A percentile compares a stretch with the other conserved stretches of the same genome.
These are phyloP conservation scores for Andrena minutula DNA, from an alignment of 2,888 invertebrate species.

Conservation along the genomic window DNA sequence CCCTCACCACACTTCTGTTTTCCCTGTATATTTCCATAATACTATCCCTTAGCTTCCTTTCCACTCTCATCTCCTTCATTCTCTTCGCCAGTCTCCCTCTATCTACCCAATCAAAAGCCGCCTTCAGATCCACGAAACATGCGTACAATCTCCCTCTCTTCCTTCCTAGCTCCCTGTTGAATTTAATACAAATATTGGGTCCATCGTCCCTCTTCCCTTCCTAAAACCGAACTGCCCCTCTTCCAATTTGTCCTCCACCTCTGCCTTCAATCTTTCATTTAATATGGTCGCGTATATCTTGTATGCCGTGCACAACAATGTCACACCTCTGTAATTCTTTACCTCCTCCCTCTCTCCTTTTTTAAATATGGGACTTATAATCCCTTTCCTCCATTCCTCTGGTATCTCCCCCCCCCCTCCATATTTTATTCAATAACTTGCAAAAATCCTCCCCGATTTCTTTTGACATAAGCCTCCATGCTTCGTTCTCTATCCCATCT, in stretches of 20 bases:
- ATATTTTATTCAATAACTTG: neutral
- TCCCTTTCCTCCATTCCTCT: neutral
- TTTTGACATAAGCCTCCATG: no score
- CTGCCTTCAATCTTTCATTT: neutral
- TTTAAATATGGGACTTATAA: neutral
- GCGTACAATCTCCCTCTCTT: neutral
- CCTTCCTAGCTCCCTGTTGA: no score
- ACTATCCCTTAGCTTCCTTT: neutral
- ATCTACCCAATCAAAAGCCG: neutral
- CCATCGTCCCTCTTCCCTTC: no score
- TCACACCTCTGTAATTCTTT: neutral
- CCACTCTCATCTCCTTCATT: neutral
- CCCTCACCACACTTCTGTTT: neutral
- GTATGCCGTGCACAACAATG: neutral
- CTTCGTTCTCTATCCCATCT: no score
- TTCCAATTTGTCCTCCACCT: neutral
- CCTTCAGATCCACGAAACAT: neutral
- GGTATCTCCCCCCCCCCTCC: neutral
- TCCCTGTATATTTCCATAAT: neutral
- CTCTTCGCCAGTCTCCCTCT: neutral
- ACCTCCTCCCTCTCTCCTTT: neutral
- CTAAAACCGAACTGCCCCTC: no score
- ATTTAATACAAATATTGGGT: no score
- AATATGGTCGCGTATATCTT: neutral
- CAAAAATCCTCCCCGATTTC: no score